These are phyloP conservation scores for Leptopterna dolabrata DNA, from an alignment of 2,888 invertebrate genomes.

Conservation along the genomic window DNA sequence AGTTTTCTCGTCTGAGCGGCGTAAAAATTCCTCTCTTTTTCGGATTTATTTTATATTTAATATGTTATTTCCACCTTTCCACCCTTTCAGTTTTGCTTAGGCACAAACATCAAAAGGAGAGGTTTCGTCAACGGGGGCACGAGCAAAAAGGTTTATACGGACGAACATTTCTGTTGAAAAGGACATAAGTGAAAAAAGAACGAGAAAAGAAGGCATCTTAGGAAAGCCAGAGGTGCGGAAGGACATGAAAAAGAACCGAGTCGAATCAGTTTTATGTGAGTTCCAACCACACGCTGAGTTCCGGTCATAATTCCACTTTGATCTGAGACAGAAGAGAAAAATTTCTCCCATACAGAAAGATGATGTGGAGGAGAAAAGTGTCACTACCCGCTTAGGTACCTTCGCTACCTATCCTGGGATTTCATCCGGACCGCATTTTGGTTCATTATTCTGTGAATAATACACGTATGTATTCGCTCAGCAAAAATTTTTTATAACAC, in stretches of 20 bases:
- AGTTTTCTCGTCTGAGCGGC: neutral
- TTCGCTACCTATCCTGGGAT: no score
- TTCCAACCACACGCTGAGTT: neutral
- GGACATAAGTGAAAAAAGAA: neutral
- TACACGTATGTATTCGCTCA: no score
- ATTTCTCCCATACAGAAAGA: neutral
- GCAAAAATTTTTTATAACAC: no score
- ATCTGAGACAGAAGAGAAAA: neutral
- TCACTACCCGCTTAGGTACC: neutral
- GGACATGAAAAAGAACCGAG: neutral
- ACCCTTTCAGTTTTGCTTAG: neutral
- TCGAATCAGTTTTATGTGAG: neutral
- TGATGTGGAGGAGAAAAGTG: neutral
- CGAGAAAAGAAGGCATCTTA: neutral
- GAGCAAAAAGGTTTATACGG: neutral
- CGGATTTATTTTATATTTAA: conserved; percentile 11
- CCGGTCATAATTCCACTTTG: neutral
- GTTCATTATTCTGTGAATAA: no score
- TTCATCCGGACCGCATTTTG: no score
- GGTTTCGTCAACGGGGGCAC: neutral
- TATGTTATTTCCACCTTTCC: conserved; percentile 11
- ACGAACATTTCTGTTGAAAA: neutral
- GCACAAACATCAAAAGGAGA: neutral
- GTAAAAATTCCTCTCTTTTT: neutral
- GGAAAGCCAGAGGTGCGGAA: neutral